Percentiles rank a stretch among this genome's conserved stretches.
phyloP scores from a whole-genome alignment of 1,140 invertebrate species.

The Trypoxylus dichotomus region DNA sequence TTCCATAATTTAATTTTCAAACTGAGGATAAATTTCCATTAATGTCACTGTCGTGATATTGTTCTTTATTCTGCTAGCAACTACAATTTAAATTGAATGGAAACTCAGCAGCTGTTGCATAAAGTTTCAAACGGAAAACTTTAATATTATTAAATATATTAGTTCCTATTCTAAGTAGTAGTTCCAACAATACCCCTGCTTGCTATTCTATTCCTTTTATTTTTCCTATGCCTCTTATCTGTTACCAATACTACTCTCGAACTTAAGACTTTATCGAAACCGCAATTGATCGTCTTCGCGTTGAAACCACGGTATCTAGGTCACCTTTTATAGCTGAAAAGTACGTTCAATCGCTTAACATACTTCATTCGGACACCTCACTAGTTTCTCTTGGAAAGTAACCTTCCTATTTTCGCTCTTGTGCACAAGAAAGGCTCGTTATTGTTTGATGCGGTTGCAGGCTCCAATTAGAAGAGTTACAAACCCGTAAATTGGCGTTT shows the following conservation, averaged over 20 bases:
- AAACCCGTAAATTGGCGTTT: background rate
- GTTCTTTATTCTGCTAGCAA: too few species aligned
- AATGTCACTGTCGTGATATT: too few species aligned
- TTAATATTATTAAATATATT: too few species aligned
- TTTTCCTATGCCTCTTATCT: background rate
- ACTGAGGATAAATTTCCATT: too few species aligned
- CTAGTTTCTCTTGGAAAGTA: slow-evolving; percentile 1
- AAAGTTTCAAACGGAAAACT: too few species aligned
- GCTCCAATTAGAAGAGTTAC: background rate
- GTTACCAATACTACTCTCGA: background rate
- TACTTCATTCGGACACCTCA: background rate
- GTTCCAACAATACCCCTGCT: too few species aligned
- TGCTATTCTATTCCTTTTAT: background rate
- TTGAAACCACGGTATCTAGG: background rate
- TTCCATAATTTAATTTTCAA: too few species aligned
- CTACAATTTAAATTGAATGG: too few species aligned
- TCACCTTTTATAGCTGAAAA: background rate
- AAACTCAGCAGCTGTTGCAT: too few species aligned
- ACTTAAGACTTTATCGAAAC: background rate
- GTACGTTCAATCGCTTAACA: background rate
- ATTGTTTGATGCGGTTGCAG: background rate
- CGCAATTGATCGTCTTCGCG: background rate
- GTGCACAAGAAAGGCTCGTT: background rate
- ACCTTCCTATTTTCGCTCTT: background rate
- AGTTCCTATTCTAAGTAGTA: too few species aligned